Percentiles rank a stretch among this genome's conserved stretches.
These are phyloP conservation scores for Drosophila mauritiana DNA, from an alignment of 1,140 invertebrate genomes.

Conservation along the genomic window DNA sequence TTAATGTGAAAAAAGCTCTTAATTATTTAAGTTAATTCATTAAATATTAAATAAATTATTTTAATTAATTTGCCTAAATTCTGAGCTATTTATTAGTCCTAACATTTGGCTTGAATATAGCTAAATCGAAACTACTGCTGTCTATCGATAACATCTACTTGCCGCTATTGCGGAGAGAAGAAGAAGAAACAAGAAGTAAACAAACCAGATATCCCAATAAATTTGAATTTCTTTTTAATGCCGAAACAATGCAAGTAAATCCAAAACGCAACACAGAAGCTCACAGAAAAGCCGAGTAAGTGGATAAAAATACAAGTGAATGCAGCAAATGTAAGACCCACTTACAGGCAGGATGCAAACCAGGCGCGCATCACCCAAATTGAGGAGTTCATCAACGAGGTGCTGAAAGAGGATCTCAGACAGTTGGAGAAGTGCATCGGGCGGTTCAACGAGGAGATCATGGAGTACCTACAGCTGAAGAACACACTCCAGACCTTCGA, in stretches of 20 bases:
- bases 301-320: neutral
- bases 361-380: conserved; percentile 75
- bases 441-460: conserved; percentile 88
- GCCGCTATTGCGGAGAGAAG: neutral
- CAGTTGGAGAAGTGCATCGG: conserved; percentile 87
- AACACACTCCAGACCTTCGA: conserved; percentile 87
- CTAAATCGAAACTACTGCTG: neutral
- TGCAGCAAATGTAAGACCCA: neutral
- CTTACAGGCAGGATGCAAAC: conserved; percentile 17
- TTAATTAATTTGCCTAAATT: neutral
- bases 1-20: no score
- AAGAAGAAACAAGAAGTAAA: conserved; percentile 3
- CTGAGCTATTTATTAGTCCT: neutral
- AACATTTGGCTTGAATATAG: neutral
- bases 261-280: no score
- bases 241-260: conserved; percentile 3
- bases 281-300: neutral
- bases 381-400: conserved; percentile 88
- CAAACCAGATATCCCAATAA: neutral
- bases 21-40: no score
- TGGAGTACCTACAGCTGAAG: conserved; percentile 91
- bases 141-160: neutral
- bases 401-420: conserved; percentile 88
- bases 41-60: no score
- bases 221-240: no score